Base-by-base conservation (phyloP, 2,888 invertebrate genomes). In the Drosophila quinaria region DNA sequence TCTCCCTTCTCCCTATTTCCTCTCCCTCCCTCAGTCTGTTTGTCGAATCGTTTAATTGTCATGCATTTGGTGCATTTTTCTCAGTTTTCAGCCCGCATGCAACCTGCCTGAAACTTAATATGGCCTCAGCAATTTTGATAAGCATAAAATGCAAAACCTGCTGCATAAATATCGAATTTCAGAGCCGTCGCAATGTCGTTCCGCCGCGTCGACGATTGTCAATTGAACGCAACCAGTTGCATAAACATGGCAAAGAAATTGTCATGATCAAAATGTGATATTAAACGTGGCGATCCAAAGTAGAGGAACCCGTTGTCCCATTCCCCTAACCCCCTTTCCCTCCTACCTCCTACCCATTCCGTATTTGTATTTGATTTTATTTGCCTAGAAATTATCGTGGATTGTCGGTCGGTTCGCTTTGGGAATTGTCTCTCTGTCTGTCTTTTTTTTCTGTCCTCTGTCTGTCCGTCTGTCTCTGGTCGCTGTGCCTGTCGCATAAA, bases 241-340 rank as follows among this genome's bases (percentile, higher is more conserved):
- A 90, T 90, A 90, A 90, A 90, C 88, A 89, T 90, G 87, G 87
- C 85, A 88, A 90, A 87, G 90, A 90, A 90, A 90, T 90, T 90
- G 90, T 90, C 90, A 90, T 90, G 90, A 90, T 90, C 90, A 87
- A 89, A 90, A 90, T 85, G 89, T 84, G 89, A 88, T 84, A 84
- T 84, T 84, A 87, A 87, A 88, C 86, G 87, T 83, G 76, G 78
- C 87, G 50, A 61, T 64, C 61, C 66, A 68, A 73, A 77, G 49
- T 65, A 76, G 77, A 71, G 62, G 62, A 63, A 64, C 58, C 41
- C 39, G 59, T 60, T 55, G 41, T 6, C 42, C 31, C 54, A 22
- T 3, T 25, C 10, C 56, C 50, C 51, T 22, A 15, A 13, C 35
- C 41, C 52, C 19, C 29, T 11, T n/a, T 8, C 13, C 39, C 13